Conservation (phyloP, 1,140 invertebrate species). For the Zaprionus inermis region DNA sequence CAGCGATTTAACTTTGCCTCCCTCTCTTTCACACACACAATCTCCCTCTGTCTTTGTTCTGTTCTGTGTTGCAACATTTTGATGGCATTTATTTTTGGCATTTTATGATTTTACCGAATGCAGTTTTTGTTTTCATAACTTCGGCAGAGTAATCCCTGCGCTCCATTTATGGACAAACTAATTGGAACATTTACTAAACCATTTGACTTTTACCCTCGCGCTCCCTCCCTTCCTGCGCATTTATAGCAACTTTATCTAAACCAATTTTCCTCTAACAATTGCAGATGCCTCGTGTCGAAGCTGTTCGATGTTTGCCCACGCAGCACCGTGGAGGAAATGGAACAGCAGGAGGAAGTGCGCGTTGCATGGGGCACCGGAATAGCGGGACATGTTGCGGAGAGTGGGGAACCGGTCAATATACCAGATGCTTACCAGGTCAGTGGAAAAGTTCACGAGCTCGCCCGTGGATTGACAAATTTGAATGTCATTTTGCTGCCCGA, state of each 20-base stretch:
- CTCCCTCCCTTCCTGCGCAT: not conserved
- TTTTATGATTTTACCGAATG: constrained; percentile 66
- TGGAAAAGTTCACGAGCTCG: constrained; percentile 50
- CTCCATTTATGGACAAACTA: constrained; percentile 42
- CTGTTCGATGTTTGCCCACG: constrained; percentile 97
- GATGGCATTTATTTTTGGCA: constrained; percentile 75
- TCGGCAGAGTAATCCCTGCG: not conserved
- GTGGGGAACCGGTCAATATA: constrained; percentile 96
- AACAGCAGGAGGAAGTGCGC: constrained; percentile 95
- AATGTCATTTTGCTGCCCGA: constrained; percentile 47
- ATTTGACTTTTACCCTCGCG: not conserved
- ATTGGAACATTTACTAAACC: constrained; percentile 53
- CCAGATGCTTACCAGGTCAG: constrained; percentile 96
- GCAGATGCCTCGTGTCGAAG: constrained; percentile 94
- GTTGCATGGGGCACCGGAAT: constrained; percentile 96
- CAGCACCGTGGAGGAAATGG: constrained; percentile 95
- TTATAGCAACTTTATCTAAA: constrained; percentile 38
- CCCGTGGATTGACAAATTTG: constrained; percentile 61
- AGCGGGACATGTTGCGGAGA: constrained; percentile 96
- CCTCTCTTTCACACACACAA: not conserved
- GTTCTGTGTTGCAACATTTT: constrained; percentile 76
- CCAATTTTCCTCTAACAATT: constrained; percentile 25
- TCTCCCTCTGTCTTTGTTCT: not conserved
- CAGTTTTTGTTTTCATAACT: constrained; percentile 38
- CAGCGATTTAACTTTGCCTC: constrained; percentile 63